These are phyloP conservation scores for Drosophila niveifrons DNA, from an alignment of 2,888 invertebrate genomes.

Conservation along the genomic window DNA sequence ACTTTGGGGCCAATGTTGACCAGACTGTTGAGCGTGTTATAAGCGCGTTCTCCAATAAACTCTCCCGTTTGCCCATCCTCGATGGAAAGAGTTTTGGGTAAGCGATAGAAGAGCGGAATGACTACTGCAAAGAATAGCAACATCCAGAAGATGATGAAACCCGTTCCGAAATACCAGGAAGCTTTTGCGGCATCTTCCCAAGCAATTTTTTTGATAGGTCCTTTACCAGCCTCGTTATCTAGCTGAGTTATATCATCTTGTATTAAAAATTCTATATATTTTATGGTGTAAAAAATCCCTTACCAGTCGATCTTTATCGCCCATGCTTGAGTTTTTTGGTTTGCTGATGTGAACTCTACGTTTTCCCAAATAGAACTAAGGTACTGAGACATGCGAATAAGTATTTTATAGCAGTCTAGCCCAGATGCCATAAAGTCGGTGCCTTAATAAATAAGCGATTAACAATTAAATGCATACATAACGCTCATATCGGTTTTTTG, in stretches of 20 bases:
- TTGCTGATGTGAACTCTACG: conserved; percentile 11
- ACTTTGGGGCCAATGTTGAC: conserved; percentile 88
- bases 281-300: conserved; percentile 2
- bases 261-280: no score
- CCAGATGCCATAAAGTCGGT: conserved; percentile 32
- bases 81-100: conserved; percentile 69
- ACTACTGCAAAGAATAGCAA: conserved; percentile 73
- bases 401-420: conserved; percentile 34
- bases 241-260: conserved; percentile 16
- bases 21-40: conserved; percentile 56
- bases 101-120: conserved; percentile 62
- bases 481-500: conserved; percentile 26
- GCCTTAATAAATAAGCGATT: conserved; percentile 30
- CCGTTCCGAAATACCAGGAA: conserved; percentile 72
- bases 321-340: conserved; percentile 16
- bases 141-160: conserved; percentile 74
- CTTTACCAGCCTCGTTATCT: conserved; percentile 13
- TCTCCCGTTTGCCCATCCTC: conserved; percentile 80
- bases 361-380: conserved; percentile 27
- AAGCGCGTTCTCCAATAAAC: conserved; percentile 90
- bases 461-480: conserved; percentile 31
- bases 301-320: conserved; percentile 51
- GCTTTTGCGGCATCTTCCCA: conserved; percentile 2
- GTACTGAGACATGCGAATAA: conserved; percentile 1
- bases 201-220: not conserved